These are phyloP conservation scores for Microctonus brassicae DNA, from an alignment of 2,888 invertebrate species.

Conservation along the genomic window DNA sequence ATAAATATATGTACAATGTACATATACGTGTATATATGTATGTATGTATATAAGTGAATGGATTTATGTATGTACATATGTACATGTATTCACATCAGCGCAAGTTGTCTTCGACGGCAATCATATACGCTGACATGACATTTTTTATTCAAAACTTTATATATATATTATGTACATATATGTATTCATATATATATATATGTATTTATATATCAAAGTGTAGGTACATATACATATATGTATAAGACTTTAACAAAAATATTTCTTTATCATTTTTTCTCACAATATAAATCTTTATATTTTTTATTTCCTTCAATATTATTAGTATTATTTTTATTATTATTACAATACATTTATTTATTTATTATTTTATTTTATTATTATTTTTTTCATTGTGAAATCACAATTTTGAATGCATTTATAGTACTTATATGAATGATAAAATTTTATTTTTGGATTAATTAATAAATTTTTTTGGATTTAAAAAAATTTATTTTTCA, in stretches of 20 bases:
- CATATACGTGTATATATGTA: too few relatives aligned
- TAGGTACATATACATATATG: too few relatives aligned
- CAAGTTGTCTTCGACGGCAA: constrained; percentile 39
- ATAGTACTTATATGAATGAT: too few relatives aligned
- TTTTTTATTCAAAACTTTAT: constrained; percentile 44
- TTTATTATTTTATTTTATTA: neutral
- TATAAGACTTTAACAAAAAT: neutral
- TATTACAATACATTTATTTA: neutral
- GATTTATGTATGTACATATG: too few relatives aligned
- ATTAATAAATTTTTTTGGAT: too few relatives aligned
- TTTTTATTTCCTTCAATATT: neutral
- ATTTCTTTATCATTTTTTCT: constrained; percentile 7
- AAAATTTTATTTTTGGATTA: too few relatives aligned
- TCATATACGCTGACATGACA: constrained; percentile 50
- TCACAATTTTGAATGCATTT: neutral
- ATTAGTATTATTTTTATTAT: neutral
- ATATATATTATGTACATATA: neutral
- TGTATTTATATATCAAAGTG: too few relatives aligned
- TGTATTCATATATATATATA: too few relatives aligned
- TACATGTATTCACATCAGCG: constrained; percentile 19
- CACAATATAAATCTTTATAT: neutral
- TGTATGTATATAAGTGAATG: neutral
- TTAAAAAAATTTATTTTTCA: too few relatives aligned
- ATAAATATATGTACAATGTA: too few relatives aligned
- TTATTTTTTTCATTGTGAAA: neutral